Evolutionary conservation across 2,888 invertebrate species (phyloP).

Genomic region (Labia minor): DNA sequence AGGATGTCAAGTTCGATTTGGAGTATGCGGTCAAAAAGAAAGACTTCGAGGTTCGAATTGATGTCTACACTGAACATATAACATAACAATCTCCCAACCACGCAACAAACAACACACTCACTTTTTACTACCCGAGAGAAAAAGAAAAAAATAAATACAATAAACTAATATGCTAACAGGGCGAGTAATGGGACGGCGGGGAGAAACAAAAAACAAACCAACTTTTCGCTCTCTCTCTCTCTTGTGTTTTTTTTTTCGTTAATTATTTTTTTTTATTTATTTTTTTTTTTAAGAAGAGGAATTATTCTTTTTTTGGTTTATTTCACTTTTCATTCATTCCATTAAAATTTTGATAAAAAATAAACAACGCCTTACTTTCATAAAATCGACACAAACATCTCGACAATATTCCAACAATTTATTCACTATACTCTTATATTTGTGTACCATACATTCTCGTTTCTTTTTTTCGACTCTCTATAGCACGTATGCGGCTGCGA

Average conservation of each 20-base stretch:
- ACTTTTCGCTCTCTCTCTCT: no score
- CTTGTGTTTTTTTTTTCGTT: no score
- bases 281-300: no score
- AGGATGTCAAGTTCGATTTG: slow-evolving; percentile 95
- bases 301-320: no score
- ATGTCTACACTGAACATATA: slow-evolving; percentile 33
- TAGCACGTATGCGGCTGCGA: slow-evolving; percentile 16
- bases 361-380: no score
- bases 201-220: no score
- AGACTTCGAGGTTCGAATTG: slow-evolving; percentile 80
- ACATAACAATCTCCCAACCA: slow-evolving; percentile 23
- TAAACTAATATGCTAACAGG: no score
- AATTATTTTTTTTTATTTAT: no score
- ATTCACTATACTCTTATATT: background rate
- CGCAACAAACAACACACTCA: slow-evolving; percentile 22
- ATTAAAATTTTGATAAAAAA: no score
- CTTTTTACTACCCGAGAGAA: background rate
- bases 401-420: background rate
- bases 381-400: no score
- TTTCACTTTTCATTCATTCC: no score
- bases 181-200: no score
- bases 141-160: slow-evolving; percentile 19
- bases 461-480: slow-evolving; percentile 18
- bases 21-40: slow-evolving; percentile 96
- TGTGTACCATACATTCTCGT: slow-evolving; percentile 13